Evolutionary conservation across 2,888 invertebrate genomes (phyloP), one percentile per base, ranked within the genome.

Genomic region (Noctuana brunneofusca): DNA sequence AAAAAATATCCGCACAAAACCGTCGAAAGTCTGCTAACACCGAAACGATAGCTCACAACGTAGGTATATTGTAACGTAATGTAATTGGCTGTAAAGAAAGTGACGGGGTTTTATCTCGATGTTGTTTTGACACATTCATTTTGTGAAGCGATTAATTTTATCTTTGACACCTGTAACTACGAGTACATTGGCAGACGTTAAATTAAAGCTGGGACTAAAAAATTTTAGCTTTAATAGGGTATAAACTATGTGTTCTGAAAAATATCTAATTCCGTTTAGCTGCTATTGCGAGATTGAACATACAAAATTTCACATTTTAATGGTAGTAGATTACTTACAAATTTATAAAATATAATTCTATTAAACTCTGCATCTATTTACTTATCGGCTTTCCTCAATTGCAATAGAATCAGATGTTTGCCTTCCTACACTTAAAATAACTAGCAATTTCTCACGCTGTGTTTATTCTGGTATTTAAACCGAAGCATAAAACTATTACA

Each of bases 51-150:
- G n/a, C n/a, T n/a, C n/a, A n/a, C n/a, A n/a, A n/a, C n/a, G n/a
- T n/a, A 32, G 8, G 32, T 48, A 22, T 22, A 49, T 27, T 14
- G 27, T 55, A 43, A 27, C 41, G 16, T 27, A 16, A 43, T 4
- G 16, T 41, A 43, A 55, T 49, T 49, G 41, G 41, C 18, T 27
- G 41, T 22, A 55, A 43, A 55, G 55, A 55, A 55, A 55, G 55
- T 43, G 27, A 43, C 24, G 16, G 22, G 41, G 24, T 18, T 43
- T 43, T 41, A 55, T 43, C 55, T 55, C 22, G 14, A 16, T 43
- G 41, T 54, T 41, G 38, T 14, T 54, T 54, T 43, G 55, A 55
- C 55, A 55, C 27, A 55, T 55, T 43, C 38, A 55, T 55, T 55
- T 24, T 22, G 55, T 27, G 41, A 43, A 55, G 24, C 41, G 55